Conservation (phyloP, 2,888 invertebrate genomes). For the Pomacea canaliculata region DNA sequence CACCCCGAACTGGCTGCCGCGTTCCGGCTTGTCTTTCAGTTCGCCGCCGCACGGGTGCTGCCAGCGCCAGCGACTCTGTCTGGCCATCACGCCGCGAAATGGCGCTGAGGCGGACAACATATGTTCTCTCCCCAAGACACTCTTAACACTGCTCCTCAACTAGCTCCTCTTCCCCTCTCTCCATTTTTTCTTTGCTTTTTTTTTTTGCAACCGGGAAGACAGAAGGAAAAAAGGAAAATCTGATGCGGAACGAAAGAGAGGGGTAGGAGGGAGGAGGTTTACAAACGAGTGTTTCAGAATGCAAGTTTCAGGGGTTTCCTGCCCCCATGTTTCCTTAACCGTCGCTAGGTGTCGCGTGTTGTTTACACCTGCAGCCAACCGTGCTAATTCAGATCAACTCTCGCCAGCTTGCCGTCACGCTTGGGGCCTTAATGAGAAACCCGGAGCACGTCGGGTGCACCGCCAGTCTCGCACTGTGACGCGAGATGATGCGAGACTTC, state of each 20-base stretch:
- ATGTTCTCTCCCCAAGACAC: neutral
- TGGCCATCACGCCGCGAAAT: neutral
- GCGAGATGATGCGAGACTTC: neutral
- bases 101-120: constrained; percentile 7
- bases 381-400: constrained; percentile 24
- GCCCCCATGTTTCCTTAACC: constrained; percentile 13
- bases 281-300: no score
- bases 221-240: neutral
- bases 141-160: no score
- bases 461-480: neutral
- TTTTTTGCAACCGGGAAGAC: no score
- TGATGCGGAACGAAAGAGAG: constrained; percentile 18
- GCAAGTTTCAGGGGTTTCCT: neutral
- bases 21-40: neutral
- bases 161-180: no score
- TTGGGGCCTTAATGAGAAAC: constrained; percentile 10
- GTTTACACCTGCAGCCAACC: constrained; percentile 24
- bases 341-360: constrained; percentile 20
- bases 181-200: no score
- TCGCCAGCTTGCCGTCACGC: constrained; percentile 14
- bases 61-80: neutral
- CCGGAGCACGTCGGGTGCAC: neutral
- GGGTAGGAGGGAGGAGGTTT: neutral
- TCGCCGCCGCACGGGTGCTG: neutral
- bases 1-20: constrained; percentile 7